Evolutionary conservation across 2,113 vertebrate species (phyloP).

Genomic region (Sylvicapra grimmia): DNA sequence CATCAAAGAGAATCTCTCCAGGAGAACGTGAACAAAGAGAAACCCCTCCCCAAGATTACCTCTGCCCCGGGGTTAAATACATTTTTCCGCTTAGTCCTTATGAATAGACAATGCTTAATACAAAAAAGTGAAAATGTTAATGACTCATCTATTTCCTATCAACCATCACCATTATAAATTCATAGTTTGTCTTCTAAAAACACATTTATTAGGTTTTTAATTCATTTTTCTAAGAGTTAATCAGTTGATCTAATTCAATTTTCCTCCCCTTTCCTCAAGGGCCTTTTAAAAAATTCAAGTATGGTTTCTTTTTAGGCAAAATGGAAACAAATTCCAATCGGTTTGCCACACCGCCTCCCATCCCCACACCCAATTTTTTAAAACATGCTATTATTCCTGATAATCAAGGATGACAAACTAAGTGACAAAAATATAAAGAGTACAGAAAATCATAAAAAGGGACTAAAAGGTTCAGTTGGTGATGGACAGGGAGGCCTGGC

Average conservation of each 20-base stretch:
- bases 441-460: not conserved
- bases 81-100: not conserved
- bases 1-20: not conserved
- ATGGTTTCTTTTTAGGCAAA: not conserved
- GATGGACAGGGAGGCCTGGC: too few species aligned
- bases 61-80: not conserved
- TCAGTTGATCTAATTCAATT: not conserved
- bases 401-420: not conserved
- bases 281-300: not conserved
- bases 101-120: not conserved
- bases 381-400: not conserved
- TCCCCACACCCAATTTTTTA: not conserved
- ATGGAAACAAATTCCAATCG: not conserved
- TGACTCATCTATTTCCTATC: not conserved
- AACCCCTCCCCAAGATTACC: too few species aligned
- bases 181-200: not conserved
- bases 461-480: not conserved
- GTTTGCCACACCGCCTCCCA: not conserved
- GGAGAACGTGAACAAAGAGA: not conserved
- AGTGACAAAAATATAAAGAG: not conserved
- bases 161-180: too few species aligned
- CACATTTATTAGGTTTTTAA: not conserved
- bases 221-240: not conserved
- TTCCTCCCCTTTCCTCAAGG: not conserved
- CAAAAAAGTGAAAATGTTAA: not conserved